These are phyloP conservation scores for Sakesphorus luctuosus DNA, from an alignment of 2,113 vertebrate genomes.

Conservation along the genomic window DNA sequence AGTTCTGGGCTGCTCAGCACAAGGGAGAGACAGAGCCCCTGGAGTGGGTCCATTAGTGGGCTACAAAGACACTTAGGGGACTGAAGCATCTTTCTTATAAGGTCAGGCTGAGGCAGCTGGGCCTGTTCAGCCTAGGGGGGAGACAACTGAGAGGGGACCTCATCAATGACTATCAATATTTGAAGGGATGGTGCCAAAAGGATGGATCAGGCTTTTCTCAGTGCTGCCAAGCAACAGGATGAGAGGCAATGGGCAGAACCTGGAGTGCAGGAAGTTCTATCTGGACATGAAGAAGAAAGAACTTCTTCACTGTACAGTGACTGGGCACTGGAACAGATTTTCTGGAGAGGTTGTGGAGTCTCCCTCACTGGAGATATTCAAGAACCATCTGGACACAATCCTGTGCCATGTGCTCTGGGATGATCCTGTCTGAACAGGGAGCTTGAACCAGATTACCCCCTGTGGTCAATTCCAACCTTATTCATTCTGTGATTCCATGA, in stretches of 20 bases:
- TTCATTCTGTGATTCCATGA: background rate
- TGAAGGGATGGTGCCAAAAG: background rate
- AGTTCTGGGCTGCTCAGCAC: background rate
- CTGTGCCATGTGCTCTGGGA: background rate
- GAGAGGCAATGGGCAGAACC: background rate
- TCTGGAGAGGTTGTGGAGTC: background rate
- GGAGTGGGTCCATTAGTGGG: background rate
- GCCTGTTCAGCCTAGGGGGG: too few species aligned
- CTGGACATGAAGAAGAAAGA: background rate
- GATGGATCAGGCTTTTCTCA: background rate
- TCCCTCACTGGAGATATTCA: background rate
- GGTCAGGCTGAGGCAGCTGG: background rate
- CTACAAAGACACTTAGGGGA: background rate
- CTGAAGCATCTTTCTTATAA: background rate
- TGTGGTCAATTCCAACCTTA: background rate
- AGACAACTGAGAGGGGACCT: background rate
- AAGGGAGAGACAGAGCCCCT: background rate
- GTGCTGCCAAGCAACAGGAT: background rate
- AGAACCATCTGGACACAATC: background rate
- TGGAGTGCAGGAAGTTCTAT: background rate
- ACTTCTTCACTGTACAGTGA: background rate
- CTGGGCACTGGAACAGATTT: background rate
- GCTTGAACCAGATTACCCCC: background rate
- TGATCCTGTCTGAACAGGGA: background rate
- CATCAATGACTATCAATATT: background rate